Evolutionary conservation across 2,888 invertebrate genomes (phyloP).

Genomic region (Orthosia gracilis): DNA sequence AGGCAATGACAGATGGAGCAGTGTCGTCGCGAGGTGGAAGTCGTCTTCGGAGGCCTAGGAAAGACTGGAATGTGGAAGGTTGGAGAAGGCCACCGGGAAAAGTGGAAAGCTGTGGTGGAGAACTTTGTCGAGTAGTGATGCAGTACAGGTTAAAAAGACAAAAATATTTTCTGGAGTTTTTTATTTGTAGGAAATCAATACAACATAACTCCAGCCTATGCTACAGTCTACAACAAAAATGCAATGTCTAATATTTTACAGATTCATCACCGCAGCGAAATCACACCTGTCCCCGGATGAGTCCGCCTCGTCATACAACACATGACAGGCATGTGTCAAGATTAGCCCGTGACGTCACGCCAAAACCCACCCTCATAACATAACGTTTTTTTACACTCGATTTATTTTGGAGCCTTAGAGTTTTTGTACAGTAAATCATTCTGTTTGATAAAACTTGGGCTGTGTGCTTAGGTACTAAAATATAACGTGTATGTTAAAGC

Average conservation of each 20-base stretch:
- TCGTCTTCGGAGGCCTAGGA: too few species aligned
- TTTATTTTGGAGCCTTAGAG: slow-evolving; percentile 53
- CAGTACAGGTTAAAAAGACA: too few species aligned
- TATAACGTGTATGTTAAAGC: slow-evolving; percentile 23
- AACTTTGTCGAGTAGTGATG: too few species aligned
- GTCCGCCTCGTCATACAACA: slow-evolving; percentile 2
- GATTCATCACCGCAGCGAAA: not conserved
- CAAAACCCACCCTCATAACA: slow-evolving; percentile 33
- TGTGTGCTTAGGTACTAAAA: slow-evolving; percentile 33
- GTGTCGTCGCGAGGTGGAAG: too few species aligned
- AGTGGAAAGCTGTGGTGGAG: too few species aligned
- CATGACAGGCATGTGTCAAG: slow-evolving; percentile 58
- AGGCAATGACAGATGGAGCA: too few species aligned
- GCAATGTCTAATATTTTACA: not conserved
- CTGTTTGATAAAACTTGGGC: slow-evolving; percentile 21
- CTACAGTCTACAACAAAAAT: not conserved
- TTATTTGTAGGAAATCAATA: too few species aligned
- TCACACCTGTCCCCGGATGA: slow-evolving; percentile 24
- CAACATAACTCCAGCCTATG: too few species aligned
- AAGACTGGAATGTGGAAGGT: too few species aligned
- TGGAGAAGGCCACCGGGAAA: too few species aligned
- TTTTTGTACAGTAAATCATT: slow-evolving; percentile 56
- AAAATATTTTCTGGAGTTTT: too few species aligned
- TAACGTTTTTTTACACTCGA: slow-evolving; percentile 44
- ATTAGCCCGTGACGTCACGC: slow-evolving; percentile 55